These are phyloP conservation scores for Drosophila bipectinata DNA, from an alignment of 1,140 invertebrate species.

Conservation along the genomic window DNA sequence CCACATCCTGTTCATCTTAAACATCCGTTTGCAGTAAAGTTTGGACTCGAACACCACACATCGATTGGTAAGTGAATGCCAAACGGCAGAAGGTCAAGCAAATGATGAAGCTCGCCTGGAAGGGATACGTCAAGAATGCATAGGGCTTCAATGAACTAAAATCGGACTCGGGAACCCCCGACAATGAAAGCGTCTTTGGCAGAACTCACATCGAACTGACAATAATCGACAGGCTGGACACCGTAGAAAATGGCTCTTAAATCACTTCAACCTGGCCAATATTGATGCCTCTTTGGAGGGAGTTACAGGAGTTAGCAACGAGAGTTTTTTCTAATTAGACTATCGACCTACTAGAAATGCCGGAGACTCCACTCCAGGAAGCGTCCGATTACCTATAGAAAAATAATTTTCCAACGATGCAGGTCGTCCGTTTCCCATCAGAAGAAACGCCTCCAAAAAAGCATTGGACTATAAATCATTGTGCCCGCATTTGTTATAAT, in stretches of 20 bases:
- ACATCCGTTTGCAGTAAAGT: not conserved
- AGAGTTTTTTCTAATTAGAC: too few relatives aligned
- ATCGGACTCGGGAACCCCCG: not conserved
- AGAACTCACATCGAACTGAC: too few relatives aligned
- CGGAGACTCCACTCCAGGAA: too few relatives aligned
- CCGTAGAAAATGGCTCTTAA: too few relatives aligned
- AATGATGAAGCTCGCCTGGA: not conserved
- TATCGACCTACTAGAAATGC: too few relatives aligned
- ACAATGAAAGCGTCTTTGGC: too few relatives aligned
- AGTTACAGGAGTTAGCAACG: too few relatives aligned
- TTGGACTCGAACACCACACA: not conserved
- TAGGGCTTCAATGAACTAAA: not conserved
- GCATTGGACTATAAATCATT: not conserved
- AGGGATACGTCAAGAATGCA: not conserved
- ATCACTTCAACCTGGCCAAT: too few relatives aligned
- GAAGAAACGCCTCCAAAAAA: not conserved
- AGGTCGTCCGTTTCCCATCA: not conserved
- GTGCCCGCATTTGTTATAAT: constrained; percentile 12
- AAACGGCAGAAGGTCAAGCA: not conserved
- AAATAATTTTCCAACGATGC: not conserved
- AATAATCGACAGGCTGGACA: too few relatives aligned
- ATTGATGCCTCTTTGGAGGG: too few relatives aligned
- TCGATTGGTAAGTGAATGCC: not conserved
- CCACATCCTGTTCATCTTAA: not conserved
- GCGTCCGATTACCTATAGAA: too few relatives aligned